Evolutionary conservation across 2,113 vertebrate species (phyloP).

Genomic region (Python bivittatus): DNA sequence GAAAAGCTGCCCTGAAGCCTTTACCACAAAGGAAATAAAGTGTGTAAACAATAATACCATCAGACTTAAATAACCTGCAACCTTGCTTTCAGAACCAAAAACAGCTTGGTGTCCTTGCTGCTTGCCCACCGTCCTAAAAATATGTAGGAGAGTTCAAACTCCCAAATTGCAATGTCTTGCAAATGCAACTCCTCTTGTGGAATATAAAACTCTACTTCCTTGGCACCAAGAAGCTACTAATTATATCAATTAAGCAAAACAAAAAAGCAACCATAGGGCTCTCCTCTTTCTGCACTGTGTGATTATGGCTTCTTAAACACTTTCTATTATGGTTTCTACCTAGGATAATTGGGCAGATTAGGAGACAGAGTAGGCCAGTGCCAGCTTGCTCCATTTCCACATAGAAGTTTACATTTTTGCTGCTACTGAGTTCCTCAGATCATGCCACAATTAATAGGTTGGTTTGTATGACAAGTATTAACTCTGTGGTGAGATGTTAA

Average conservation of each 20-base stretch:
- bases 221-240: conserved; percentile 71
- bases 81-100: conserved; percentile 24
- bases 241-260: conserved; percentile 75
- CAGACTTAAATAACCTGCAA: neutral
- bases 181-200: conserved; percentile 57
- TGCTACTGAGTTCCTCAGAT: conserved; percentile 39
- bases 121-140: conserved; percentile 62
- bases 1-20: neutral
- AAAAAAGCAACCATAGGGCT: conserved; percentile 63
- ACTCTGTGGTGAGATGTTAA: neutral
- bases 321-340: conserved; percentile 79
- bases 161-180: conserved; percentile 65
- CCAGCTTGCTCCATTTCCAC: conserved; percentile 63
- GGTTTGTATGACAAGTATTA: conserved; percentile 54
- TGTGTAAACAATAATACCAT: neutral
- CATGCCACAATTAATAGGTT: conserved; percentile 13
- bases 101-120: neutral
- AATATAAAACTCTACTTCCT: conserved; percentile 49
- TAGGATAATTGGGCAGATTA: conserved; percentile 73
- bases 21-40: neutral
- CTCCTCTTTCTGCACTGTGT: conserved; percentile 69
- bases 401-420: conserved; percentile 53
- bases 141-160: conserved; percentile 56
- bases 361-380: conserved; percentile 62
- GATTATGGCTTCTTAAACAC: conserved; percentile 65